phyloP scores from a whole-genome alignment of 2,888 invertebrate genomes.

The Caenorhabditis sinica region DNA sequence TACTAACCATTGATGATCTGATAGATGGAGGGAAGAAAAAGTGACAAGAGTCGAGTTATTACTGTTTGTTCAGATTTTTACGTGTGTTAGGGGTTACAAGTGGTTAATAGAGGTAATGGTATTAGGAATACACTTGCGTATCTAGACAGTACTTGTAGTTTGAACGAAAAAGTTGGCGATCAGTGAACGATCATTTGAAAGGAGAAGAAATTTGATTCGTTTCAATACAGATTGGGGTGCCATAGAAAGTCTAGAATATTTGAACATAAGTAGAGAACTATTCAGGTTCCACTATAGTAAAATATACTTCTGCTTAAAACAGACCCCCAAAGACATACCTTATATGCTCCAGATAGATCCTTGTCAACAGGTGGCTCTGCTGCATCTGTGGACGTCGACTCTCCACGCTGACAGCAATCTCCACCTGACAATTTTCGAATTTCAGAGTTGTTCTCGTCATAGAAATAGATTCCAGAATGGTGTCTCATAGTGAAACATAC shows the following conservation, averaged over 20 bases:
- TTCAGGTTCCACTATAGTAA: background rate
- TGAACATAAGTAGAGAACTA: too few relatives aligned
- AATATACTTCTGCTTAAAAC: too few relatives aligned
- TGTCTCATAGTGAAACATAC: constrained; percentile 38
- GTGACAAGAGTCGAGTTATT: constrained; percentile 40
- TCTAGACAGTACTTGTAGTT: constrained; percentile 43
- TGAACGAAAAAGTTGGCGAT: background rate
- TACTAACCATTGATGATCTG: constrained; percentile 29
- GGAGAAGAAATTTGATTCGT: background rate
- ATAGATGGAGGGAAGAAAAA: background rate
- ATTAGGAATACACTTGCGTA: constrained; percentile 26
- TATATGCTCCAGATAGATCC: constrained; percentile 58
- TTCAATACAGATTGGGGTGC: too few relatives aligned
- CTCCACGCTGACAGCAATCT: constrained; percentile 80
- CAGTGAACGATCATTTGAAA: background rate
- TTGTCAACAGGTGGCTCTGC: constrained; percentile 54
- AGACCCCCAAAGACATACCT: constrained; percentile 45
- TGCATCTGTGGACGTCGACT: constrained; percentile 46
- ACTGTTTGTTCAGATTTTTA: constrained; percentile 29
- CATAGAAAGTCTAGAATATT: background rate
- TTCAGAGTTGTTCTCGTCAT: constrained; percentile 64
- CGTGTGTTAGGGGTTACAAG: constrained; percentile 19
- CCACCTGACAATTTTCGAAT: constrained; percentile 73
- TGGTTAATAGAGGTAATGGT: constrained; percentile 25
- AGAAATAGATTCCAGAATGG: constrained; percentile 61